Base-by-base conservation (phyloP, 1,140 invertebrate genomes). In the Mya arenaria region DNA sequence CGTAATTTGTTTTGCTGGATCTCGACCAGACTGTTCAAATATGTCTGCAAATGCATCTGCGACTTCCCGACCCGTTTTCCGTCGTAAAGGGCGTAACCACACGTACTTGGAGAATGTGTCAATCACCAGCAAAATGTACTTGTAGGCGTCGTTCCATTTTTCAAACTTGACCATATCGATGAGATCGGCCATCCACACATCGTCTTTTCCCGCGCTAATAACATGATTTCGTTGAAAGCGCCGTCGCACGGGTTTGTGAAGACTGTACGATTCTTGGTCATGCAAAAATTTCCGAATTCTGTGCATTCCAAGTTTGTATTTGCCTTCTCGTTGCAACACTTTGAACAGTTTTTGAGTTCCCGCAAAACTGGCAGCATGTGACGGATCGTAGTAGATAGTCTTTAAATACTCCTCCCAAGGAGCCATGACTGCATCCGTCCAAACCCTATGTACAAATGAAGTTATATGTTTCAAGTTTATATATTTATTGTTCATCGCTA, bases 151-250 rank as follows among this genome's bases (percentile, higher is more conserved):
- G 37, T 71, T 71, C 23, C 32, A 71, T 6, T 71, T 23, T 17
- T n/a, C 41, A 71, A 36, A 71, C 37, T 71, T 71, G 4, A 30
- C 30, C 68, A 71, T 71, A 36, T 71, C 68, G 4, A 71, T 71
- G n/a, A 71, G 23, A 30, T 71, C 68, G n/a, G 68, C 68, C 68
- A 52, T 71, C 68, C 68, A 71, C 30, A 71, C 28, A 52, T 52
- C 68, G 44, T 71, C 68, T 32, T 34, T 71, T 52, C 44, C 68
- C 5, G 68, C 25, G 30, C 68, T 71, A 15, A 71, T 30, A 4
- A 71, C 68, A 32, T 71, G 39, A 19, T 52, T 71, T 25, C 44
- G 5, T 23, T 48, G 17, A 52, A 71, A 71, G 19, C 68, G 68
- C 55, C 68, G 25, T 52, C 68, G 48, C 6, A 71, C 44, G 4